These are phyloP conservation scores for Pterocles orientalis DNA, from an alignment of 2,113 vertebrate species.

Conservation along the genomic window DNA sequence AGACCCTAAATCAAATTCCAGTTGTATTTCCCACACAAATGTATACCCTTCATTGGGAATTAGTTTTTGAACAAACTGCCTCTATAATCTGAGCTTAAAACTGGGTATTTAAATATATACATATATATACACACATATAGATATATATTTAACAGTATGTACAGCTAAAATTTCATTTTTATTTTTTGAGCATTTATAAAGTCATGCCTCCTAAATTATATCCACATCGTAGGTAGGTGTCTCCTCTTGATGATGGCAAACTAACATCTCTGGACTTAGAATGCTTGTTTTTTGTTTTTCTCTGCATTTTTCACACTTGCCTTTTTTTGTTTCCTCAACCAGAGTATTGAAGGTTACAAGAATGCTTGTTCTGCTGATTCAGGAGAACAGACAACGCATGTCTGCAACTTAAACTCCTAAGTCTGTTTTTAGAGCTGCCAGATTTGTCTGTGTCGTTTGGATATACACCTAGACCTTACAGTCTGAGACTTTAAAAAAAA, in stretches of 20 bases:
- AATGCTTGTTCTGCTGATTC: slow-evolving; percentile 18
- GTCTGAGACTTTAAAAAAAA: background rate
- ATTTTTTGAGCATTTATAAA: background rate
- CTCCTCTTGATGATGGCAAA: background rate
- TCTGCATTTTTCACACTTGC: background rate
- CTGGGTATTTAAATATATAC: background rate
- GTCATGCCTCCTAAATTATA: background rate
- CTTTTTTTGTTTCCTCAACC: background rate
- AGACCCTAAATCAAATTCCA: background rate
- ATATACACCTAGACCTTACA: background rate
- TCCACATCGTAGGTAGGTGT: background rate
- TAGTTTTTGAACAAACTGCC: background rate
- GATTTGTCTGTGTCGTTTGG: background rate
- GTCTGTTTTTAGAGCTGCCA: background rate
- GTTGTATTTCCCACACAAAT: background rate
- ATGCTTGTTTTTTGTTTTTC: background rate
- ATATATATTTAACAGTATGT: background rate
- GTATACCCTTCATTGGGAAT: background rate
- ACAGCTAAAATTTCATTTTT: background rate
- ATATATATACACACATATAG: no score
- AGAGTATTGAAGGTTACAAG: slow-evolving; percentile 2
- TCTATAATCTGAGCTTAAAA: background rate
- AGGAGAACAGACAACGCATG: background rate
- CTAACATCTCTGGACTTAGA: background rate
- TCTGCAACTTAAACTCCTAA: background rate